A percentile compares a stretch with the other conserved stretches of the same genome.
Evolutionary conservation across 2,113 vertebrate genomes (phyloP).

Genomic region (Alexandromys fortis): DNA sequence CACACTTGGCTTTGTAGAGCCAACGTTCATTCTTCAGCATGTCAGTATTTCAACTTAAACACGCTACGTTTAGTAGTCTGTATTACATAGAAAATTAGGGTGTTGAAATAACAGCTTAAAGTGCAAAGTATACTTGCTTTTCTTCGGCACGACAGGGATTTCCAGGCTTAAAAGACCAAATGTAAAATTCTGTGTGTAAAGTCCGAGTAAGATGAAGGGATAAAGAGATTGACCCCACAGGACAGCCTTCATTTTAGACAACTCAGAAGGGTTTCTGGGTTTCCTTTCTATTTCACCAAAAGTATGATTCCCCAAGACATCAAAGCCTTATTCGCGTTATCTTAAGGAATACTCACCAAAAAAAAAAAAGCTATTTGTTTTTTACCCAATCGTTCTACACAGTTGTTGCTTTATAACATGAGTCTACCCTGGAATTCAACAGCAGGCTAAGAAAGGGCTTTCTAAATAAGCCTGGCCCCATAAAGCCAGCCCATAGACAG

Average conservation of each 20-base stretch:
- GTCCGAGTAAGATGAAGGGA: neutral
- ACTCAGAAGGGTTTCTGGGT: neutral
- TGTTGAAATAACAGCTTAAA: constrained; percentile 33
- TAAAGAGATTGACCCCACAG: neutral
- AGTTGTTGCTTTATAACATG: neutral
- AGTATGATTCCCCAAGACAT: neutral
- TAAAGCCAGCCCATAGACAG: neutral
- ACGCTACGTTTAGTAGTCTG: neutral
- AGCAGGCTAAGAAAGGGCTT: neutral
- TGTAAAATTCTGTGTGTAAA: neutral
- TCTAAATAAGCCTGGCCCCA: neutral
- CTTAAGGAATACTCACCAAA: neutral
- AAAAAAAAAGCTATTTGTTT: too few relatives aligned
- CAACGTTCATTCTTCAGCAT: neutral
- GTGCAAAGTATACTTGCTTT: neutral
- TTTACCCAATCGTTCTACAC: neutral
- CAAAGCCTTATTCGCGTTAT: neutral
- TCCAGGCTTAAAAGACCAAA: neutral
- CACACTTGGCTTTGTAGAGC: neutral
- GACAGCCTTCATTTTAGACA: neutral
- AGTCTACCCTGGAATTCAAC: neutral
- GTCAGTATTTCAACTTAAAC: constrained; percentile 18
- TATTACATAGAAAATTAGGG: constrained; percentile 4
- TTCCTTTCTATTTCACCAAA: constrained; percentile 35
- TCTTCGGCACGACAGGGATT: neutral